These are phyloP conservation scores for Sylvia atricapilla DNA, from an alignment of 2,113 vertebrate genomes.

Conservation along the genomic window DNA sequence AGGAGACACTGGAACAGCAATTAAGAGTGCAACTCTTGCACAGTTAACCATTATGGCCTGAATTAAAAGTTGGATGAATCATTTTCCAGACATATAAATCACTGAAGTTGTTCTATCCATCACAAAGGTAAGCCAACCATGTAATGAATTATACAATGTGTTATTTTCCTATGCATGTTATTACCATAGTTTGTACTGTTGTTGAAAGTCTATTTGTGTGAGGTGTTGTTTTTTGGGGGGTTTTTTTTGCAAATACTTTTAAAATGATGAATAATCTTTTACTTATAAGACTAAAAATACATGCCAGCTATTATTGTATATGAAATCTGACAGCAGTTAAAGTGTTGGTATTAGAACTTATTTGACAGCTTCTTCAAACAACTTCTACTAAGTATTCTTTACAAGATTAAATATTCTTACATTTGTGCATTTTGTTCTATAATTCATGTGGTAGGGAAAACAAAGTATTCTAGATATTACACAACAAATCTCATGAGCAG, in stretches of 20 bases:
- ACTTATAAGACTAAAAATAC: constrained; percentile 22
- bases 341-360: background rate
- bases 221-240: no score
- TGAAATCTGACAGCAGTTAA: background rate
- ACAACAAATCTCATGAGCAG: background rate
- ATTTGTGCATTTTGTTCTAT: background rate
- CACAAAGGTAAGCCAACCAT: background rate
- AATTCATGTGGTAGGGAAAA: background rate
- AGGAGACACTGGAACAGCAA: background rate
- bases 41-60: background rate
- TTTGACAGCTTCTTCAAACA: background rate
- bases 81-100: background rate
- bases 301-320: background rate
- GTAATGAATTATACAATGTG: background rate
- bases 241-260: background rate
- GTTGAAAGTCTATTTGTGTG: background rate
- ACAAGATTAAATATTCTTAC: background rate
- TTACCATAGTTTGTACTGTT: background rate
- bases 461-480: background rate
- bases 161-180: background rate
- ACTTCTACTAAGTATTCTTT: background rate
- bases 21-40: background rate
- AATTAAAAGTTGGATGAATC: background rate
- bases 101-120: background rate
- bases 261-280: constrained; percentile 21